Percentiles rank a stretch among this genome's conserved stretches.
Evolutionary conservation across 2,888 invertebrate species (phyloP).

Genomic region (Drosophila monieri): DNA sequence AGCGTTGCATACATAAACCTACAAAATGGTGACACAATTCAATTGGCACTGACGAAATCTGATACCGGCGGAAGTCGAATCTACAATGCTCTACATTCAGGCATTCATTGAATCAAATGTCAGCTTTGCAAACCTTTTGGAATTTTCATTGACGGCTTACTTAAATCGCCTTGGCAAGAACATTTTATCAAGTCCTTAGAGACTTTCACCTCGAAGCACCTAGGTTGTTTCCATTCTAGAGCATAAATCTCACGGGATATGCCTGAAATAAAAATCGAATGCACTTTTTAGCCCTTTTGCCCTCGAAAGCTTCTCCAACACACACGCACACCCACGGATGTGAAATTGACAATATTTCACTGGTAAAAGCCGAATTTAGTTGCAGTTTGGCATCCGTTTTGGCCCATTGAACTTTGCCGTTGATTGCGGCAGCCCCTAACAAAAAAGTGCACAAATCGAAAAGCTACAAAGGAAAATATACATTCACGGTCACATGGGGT

Average conservation of each 20-base stretch:
- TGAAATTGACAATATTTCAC: conserved; percentile 76
- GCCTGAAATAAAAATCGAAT: conserved; percentile 32
- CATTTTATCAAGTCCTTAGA: conserved; percentile 4
- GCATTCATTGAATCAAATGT: neutral
- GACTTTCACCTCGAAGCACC: conserved; percentile 2
- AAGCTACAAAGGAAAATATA: neutral
- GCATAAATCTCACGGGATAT: conserved; percentile 31
- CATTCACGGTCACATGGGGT: conserved; percentile 35
- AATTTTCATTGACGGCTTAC: neutral
- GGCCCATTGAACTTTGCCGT: conserved; percentile 74
- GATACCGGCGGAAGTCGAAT: neutral
- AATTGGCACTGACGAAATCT: conserved; percentile 44
- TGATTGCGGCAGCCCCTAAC: conserved; percentile 60
- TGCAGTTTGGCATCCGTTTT: conserved; percentile 64
- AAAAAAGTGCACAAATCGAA: conserved; percentile 28
- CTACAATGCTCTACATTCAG: conserved; percentile 4
- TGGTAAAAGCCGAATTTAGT: conserved; percentile 71
- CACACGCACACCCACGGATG: conserved; percentile 40
- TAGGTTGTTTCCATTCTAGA: neutral
- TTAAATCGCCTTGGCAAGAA: too few species aligned
- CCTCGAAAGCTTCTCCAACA: conserved; percentile 15
- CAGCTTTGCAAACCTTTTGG: neutral
- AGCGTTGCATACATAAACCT: conserved; percentile 49
- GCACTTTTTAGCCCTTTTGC: conserved; percentile 27
- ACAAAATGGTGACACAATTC: conserved; percentile 68